phyloP scores from a whole-genome alignment of 2,113 vertebrate genomes.

The Corapipo altera region DNA sequence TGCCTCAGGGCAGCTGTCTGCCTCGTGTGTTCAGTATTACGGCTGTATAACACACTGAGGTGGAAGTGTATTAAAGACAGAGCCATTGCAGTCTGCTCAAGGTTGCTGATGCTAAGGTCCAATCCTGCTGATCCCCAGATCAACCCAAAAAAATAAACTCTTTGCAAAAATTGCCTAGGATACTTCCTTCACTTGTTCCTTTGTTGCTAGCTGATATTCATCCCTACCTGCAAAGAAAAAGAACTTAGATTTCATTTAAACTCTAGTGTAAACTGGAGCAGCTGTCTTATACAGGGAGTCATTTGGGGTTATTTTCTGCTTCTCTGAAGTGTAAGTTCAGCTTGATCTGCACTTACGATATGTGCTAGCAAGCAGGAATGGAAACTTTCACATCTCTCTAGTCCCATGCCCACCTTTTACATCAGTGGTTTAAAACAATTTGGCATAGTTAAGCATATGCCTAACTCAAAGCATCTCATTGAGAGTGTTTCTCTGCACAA shows the following conservation, averaged over 20 bases:
- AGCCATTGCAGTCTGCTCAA: slow-evolving; percentile 55
- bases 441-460: background rate
- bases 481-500: background rate
- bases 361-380: background rate
- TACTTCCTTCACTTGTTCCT: background rate
- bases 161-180: background rate
- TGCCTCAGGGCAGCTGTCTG: slow-evolving; percentile 73
- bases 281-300: background rate
- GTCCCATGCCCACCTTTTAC: background rate
- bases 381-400: background rate
- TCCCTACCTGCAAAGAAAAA: background rate
- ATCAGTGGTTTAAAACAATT: background rate
- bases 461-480: background rate
- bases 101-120: slow-evolving; percentile 27
- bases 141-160: background rate
- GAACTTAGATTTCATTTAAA: background rate
- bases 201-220: background rate
- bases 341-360: background rate
- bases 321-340: background rate
- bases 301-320: background rate
- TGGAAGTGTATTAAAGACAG: slow-evolving; percentile 55
- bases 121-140: slow-evolving; percentile 19
- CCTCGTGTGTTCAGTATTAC: slow-evolving; percentile 42
- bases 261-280: background rate
- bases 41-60: slow-evolving; percentile 36